A percentile compares a stretch with the other conserved stretches of the same genome.
Conservation (phyloP, 2,113 vertebrate genomes). For the Athene noctua region DNA sequence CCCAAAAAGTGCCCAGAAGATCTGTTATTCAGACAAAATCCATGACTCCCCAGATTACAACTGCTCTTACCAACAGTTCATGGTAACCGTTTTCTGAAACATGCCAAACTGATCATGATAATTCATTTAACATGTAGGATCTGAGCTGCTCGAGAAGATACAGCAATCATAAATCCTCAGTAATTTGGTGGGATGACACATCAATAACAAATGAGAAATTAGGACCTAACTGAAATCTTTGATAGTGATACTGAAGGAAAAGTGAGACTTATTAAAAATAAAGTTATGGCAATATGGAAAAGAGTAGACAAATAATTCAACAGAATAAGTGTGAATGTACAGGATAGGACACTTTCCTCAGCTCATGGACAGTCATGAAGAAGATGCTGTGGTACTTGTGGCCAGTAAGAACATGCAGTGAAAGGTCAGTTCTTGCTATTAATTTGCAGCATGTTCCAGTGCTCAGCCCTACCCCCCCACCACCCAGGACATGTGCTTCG, state of each 20-base stretch:
- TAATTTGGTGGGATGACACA: background rate
- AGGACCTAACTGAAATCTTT: background rate
- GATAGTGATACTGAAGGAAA: background rate
- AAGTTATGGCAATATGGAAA: background rate
- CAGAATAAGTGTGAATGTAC: background rate
- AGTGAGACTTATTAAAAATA: background rate
- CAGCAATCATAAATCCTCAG: background rate
- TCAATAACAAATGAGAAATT: background rate
- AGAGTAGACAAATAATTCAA: background rate
- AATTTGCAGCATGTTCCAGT: background rate
- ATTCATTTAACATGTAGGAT: background rate
- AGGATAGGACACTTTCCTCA: background rate
- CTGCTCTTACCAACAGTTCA: background rate
- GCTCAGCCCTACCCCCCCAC: background rate
- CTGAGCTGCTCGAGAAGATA: background rate
- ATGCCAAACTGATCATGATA: background rate
- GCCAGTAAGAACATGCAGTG: background rate
- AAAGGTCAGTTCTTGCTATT: background rate
- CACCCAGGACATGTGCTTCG: fast-evolving
- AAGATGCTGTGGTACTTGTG: background rate
- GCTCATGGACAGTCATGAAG: background rate
- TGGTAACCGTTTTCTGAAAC: background rate
- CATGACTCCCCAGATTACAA: background rate
- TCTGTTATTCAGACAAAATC: background rate
- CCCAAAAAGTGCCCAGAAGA: background rate